Base-by-base conservation (phyloP, 2,888 invertebrate genomes). In the Sepioteuthis lessoniana region DNA sequence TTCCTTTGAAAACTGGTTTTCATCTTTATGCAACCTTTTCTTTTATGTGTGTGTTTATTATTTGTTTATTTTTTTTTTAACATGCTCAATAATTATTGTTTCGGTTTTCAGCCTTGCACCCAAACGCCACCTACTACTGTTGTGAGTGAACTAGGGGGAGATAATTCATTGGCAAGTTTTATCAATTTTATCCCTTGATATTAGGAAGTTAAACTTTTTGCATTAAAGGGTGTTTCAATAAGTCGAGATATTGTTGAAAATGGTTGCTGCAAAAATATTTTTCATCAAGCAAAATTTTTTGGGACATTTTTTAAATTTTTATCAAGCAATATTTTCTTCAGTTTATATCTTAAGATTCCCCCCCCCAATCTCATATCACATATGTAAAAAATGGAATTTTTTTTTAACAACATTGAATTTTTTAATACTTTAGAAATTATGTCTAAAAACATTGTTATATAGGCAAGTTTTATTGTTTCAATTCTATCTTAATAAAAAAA, bases 31-130 rank as follows among this genome's bases (percentile, higher is more conserved):
- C 76, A 35, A 76, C n/a, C 76, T 76, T 76, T 16, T 76, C 21
- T 19, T 8, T 76, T 76, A n/a, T 13, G n/a, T 76, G 31, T 35
- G 19, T 55, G 0, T 55, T 55, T 55, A 28, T 55, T 55, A 21
- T 2, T 55, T 55, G 5, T 55, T 16, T 60, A 13, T 76, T 76
- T n/a, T 35, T 76, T 76, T n/a, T 16, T 76, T 35, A 76, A 13
- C 76, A 76, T 76, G 76, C 76, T 76, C 76, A 76, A 76, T 76
- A 76, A 76, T 91, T 91, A 46, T 91, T 91, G 38, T 91, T 91
- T 91, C 91, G 91, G 91, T 91, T 91, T 91, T 91, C 91, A 91
- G 91, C 91, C 42, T 91, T 91, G 91, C 91, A 91, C 46, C 91
- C 91, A 91, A 91, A 42, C 91, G 91, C 91, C 91, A 91, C 91